phyloP scores from a whole-genome alignment of 2,888 invertebrate genomes.

The Xiphydria camelus region DNA sequence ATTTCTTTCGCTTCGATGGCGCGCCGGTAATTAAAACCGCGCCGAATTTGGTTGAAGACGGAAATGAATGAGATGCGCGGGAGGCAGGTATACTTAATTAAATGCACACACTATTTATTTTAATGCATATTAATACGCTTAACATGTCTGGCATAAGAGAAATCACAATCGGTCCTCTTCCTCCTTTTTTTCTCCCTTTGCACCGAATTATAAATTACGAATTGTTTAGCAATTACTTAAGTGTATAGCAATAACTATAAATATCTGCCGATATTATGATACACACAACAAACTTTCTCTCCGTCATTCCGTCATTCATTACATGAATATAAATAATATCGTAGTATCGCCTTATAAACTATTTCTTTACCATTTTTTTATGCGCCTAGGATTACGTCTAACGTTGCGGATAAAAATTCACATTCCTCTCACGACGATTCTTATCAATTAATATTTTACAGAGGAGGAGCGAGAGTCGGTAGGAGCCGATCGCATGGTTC shows the following conservation, averaged over 20 bases:
- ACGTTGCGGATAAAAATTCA: constrained; percentile 25
- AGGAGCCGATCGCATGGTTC: too few species aligned
- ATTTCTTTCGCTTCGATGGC: too few species aligned
- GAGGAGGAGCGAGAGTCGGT: background rate
- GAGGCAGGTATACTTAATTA: constrained; percentile 23
- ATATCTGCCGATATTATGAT: constrained; percentile 44
- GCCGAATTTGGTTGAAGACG: too few species aligned
- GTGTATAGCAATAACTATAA: constrained; percentile 42
- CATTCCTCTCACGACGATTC: constrained; percentile 17
- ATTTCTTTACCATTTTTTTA: constrained; percentile 31
- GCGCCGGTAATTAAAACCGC: too few species aligned
- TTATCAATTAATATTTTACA: constrained; percentile 7
- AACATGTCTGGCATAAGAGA: constrained; percentile 53
- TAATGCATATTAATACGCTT: constrained; percentile 55
- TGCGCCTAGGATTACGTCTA: constrained; percentile 25
- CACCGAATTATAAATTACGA: constrained; percentile 45
- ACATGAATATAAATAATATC: constrained; percentile 55
- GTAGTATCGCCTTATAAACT: constrained; percentile 53
- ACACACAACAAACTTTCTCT: constrained; percentile 48
- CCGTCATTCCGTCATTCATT: constrained; percentile 34
- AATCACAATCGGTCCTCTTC: constrained; percentile 50
- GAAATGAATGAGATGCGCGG: background rate
- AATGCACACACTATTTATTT: constrained; percentile 57
- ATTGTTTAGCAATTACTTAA: constrained; percentile 43
- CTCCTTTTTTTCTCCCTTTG: constrained; percentile 32